Evolutionary conservation across 2,888 invertebrate genomes (phyloP).

Genomic region (Microplitis manilae): DNA sequence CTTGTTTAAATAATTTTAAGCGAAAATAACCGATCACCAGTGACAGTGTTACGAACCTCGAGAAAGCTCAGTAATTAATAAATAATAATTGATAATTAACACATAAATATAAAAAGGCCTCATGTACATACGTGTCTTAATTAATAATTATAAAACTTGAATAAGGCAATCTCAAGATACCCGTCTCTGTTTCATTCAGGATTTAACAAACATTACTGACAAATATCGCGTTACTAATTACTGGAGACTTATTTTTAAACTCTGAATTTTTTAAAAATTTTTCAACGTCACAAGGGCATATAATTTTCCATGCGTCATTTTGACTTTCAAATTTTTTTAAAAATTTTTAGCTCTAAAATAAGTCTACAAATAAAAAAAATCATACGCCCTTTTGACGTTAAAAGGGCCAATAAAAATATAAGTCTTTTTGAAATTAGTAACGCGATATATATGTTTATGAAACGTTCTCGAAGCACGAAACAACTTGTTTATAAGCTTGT

Average conservation of each 20-base stretch:
- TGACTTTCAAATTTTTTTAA: no score
- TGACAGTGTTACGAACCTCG: constrained; percentile 38
- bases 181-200: not conserved
- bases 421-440: no score
- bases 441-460: not conserved
- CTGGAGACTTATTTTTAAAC: no score
- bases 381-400: no score
- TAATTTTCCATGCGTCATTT: no score
- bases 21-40: constrained; percentile 31
- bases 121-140: not conserved
- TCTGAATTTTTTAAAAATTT: no score
- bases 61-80: constrained; percentile 30
- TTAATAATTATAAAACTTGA: not conserved
- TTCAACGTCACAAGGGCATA: no score
- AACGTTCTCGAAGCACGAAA: constrained; percentile 4
- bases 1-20: not conserved
- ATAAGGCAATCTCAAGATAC: not conserved
- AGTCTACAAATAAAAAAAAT: no score
- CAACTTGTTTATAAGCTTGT: not conserved
- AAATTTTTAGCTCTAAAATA: no score
- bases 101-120: not conserved
- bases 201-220: not conserved
- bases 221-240: no score
- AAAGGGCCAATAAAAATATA: no score
- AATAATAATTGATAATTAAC: not conserved